These are phyloP conservation scores for Haemorhous mexicanus DNA, from an alignment of 2,113 vertebrate species.

Conservation along the genomic window DNA sequence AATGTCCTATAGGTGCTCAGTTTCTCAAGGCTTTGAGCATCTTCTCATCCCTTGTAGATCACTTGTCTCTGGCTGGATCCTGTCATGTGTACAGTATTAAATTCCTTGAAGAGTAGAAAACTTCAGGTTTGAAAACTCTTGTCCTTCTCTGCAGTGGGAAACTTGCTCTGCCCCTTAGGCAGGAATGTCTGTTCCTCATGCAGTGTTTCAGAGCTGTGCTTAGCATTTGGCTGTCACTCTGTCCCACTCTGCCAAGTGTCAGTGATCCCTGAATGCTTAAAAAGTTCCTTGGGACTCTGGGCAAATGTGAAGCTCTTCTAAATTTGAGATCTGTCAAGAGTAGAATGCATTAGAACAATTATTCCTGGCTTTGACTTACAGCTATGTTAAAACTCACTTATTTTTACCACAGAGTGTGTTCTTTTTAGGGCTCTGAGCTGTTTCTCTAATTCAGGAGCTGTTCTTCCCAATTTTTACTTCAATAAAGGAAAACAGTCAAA, in stretches of 20 bases:
- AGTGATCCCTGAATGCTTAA: background rate
- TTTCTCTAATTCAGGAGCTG: background rate
- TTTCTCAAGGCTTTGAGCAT: background rate
- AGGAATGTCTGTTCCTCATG: background rate
- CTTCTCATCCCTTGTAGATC: background rate
- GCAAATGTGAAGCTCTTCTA: background rate
- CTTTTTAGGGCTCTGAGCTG: background rate
- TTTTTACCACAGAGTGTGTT: background rate
- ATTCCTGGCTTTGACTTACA: background rate
- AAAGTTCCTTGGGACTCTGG: background rate
- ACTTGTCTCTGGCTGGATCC: background rate
- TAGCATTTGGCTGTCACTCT: conserved; percentile 12
- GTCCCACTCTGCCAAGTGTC: background rate
- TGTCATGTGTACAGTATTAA: background rate
- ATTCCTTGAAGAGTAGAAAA: background rate
- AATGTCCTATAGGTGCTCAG: background rate
- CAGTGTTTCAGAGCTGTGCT: background rate
- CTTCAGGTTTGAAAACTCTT: background rate
- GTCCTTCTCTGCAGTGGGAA: background rate
- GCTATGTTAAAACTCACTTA: background rate
- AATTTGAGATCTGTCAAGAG: background rate
- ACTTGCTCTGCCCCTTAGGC: background rate
- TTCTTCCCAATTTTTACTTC: background rate
- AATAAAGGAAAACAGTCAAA: background rate
- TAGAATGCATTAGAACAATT: background rate